Conservation (phyloP, 2,113 vertebrate genomes). For the Chunga burmeisteri region DNA sequence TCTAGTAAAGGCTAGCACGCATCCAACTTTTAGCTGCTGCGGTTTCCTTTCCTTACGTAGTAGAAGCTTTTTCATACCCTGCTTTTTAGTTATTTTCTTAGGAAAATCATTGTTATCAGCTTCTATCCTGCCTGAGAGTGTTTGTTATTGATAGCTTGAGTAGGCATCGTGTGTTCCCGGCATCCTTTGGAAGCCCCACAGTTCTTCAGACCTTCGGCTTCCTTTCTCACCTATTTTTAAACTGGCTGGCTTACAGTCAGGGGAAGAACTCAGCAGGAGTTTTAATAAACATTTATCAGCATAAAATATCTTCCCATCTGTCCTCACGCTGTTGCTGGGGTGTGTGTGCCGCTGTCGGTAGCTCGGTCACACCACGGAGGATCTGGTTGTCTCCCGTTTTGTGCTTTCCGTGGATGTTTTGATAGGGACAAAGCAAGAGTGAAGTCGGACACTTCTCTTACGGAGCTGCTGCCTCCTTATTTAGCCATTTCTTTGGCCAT, state of each 20-base stretch:
- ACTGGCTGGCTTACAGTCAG: neutral
- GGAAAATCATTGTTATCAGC: neutral
- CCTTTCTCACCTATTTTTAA: neutral
- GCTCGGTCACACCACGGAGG: rapidly evolving
- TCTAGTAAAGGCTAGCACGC: too few species aligned
- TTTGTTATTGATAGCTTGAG: neutral
- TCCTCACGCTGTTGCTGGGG: neutral
- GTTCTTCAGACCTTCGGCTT: neutral
- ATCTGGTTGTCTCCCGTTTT: neutral
- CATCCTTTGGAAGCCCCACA: neutral
- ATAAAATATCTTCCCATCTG: neutral
- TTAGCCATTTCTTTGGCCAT: neutral
- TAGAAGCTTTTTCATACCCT: neutral
- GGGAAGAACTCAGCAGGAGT: neutral
- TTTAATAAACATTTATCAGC: neutral
- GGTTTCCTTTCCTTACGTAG: neutral
- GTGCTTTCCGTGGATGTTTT: neutral
- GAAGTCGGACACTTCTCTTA: neutral
- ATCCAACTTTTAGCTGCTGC: neutral
- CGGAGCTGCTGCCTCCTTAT: neutral
- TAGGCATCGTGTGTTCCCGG: neutral
- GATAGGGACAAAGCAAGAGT: neutral
- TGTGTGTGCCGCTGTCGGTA: rapidly evolving
- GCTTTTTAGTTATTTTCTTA: neutral
- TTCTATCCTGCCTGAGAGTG: neutral